Evolutionary conservation across 2,888 invertebrate genomes (phyloP).

Genomic region (Drosophila demipolita): DNA sequence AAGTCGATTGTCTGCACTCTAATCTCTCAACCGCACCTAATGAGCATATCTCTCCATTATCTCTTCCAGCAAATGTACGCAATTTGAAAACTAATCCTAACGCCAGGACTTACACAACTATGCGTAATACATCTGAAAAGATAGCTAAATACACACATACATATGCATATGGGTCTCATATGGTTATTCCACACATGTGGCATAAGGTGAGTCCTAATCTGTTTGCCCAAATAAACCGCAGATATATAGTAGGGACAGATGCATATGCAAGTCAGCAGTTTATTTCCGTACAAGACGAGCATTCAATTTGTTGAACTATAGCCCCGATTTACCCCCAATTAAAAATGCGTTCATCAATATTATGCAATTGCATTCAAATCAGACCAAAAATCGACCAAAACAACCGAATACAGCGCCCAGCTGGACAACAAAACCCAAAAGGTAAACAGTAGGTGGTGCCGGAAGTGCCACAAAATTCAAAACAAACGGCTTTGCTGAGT

Average conservation of each 20-base stretch:
- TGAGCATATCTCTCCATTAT: slow-evolving; percentile 67
- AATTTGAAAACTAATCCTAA: slow-evolving; percentile 69
- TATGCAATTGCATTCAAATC: slow-evolving; percentile 64
- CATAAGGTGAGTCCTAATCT: slow-evolving; percentile 55
- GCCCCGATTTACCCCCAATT: slow-evolving; percentile 48
- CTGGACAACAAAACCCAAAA: slow-evolving; percentile 51
- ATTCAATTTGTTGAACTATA: neutral
- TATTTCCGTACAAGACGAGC: neutral
- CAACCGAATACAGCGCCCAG: slow-evolving; percentile 59
- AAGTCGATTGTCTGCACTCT: slow-evolving; percentile 77
- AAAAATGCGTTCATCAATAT: slow-evolving; percentile 68
- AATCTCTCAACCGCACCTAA: slow-evolving; percentile 70
- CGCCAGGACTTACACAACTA: slow-evolving; percentile 75
- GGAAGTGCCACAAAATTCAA: slow-evolving; percentile 75
- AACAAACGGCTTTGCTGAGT: slow-evolving; percentile 44
- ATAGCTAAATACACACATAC: slow-evolving; percentile 18
- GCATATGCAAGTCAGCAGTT: slow-evolving; percentile 16
- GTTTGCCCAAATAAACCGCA: slow-evolving; percentile 60
- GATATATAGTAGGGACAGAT: slow-evolving; percentile 20
- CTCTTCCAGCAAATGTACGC: slow-evolving; percentile 62
- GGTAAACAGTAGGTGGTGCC: slow-evolving; percentile 81
- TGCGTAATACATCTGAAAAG: slow-evolving; percentile 38
- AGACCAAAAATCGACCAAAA: slow-evolving; percentile 67
- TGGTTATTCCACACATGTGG: slow-evolving; percentile 64
- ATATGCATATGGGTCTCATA: slow-evolving; percentile 3